Evolutionary conservation across 2,113 vertebrate species (phyloP).

Genomic region (Archocentrus centrarchus): DNA sequence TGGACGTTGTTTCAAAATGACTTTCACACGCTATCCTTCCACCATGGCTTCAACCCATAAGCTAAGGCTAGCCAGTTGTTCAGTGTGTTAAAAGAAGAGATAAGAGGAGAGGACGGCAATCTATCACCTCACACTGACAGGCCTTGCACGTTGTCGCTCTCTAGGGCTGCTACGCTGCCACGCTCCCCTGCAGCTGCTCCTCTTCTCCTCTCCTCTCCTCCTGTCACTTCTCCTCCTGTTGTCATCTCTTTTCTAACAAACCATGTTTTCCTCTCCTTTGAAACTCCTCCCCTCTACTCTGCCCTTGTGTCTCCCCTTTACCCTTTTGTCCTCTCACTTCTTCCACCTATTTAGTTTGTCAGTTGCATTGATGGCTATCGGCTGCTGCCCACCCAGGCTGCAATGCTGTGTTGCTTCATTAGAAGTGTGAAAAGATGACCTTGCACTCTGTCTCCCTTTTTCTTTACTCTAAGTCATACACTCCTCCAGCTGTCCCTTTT

Average conservation of each 20-base stretch:
- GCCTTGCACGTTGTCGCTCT: conserved; percentile 49
- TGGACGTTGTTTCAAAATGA: not conserved
- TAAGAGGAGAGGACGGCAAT: conserved; percentile 68
- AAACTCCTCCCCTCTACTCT: conserved; percentile 17
- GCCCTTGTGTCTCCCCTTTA: conserved; percentile 14
- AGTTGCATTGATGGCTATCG: conserved; percentile 54
- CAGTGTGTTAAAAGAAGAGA: conserved; percentile 66
- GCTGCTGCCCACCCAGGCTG: conserved; percentile 34
- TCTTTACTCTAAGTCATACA: conserved; percentile 42
- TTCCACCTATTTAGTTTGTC: conserved; percentile 54
- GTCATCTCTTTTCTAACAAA: conserved; percentile 28
- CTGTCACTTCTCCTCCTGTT: conserved; percentile 39
- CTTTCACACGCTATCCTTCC: conserved; percentile 9
- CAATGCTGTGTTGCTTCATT: conserved; percentile 76
- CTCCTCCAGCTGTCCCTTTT: conserved; percentile 55
- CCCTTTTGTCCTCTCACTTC: conserved; percentile 22
- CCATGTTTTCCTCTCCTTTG: conserved; percentile 12
- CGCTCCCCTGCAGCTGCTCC: conserved; percentile 52
- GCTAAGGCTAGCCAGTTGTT: conserved; percentile 37
- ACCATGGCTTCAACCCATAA: conserved; percentile 30
- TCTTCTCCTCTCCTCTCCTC: conserved; percentile 26
- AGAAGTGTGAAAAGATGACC: conserved; percentile 72
- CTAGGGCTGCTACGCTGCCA: conserved; percentile 37
- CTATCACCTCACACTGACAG: conserved; percentile 67
- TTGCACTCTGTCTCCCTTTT: conserved; percentile 58